Conservation (phyloP, 2,888 invertebrate species). For the Drosophila cognata region DNA sequence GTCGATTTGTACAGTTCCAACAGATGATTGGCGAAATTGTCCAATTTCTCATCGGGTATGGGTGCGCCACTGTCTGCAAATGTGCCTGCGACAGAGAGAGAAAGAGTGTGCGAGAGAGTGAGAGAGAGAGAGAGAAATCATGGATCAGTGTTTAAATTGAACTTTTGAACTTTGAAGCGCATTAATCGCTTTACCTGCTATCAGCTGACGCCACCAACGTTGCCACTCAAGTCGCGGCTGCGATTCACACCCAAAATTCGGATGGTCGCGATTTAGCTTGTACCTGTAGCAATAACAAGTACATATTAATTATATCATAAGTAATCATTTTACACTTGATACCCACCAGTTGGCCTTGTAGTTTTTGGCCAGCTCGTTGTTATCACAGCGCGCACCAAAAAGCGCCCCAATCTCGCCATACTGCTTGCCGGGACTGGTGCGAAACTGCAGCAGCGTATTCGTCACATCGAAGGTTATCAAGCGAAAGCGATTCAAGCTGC, state of each 20-base stretch:
- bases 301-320: neutral
- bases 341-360: conserved; percentile 88
- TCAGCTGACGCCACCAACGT: conserved; percentile 91
- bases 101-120: neutral
- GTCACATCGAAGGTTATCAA: conserved; percentile 95
- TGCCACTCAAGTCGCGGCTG: conserved; percentile 89
- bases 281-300: conserved; percentile 64
- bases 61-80: conserved; percentile 82
- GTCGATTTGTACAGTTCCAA: conserved; percentile 90
- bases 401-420: conserved; percentile 90
- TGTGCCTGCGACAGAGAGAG: conserved; percentile 68
- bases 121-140: neutral
- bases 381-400: conserved; percentile 89
- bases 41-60: conserved; percentile 84
- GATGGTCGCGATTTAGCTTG: conserved; percentile 88
- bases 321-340: neutral
- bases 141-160: conserved; percentile 9
- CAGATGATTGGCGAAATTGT: conserved; percentile 87
- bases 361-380: conserved; percentile 87
- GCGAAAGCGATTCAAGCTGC: conserved; percentile 82
- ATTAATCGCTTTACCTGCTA: conserved; percentile 74
- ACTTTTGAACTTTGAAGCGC: conserved; percentile 35
- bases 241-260: conserved; percentile 91
- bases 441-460: conserved; percentile 92
- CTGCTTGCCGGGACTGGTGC: conserved; percentile 89